These are phyloP conservation scores for Xylota segnis DNA, from an alignment of 2,888 invertebrate species.

Conservation along the genomic window DNA sequence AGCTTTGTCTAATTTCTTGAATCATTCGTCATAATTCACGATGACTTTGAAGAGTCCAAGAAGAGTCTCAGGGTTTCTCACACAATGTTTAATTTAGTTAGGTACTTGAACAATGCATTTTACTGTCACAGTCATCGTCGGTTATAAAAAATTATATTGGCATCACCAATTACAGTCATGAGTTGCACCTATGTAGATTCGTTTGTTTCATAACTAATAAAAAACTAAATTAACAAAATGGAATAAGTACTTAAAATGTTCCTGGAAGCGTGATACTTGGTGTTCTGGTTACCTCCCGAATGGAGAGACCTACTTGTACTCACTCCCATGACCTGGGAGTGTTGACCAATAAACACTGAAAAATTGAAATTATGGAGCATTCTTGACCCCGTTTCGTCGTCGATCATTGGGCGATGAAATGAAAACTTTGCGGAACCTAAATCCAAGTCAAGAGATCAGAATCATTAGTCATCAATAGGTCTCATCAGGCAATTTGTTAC, in stretches of 20 bases:
- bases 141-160: neutral
- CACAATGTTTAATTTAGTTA: too few species aligned
- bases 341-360: neutral
- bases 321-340: too few species aligned
- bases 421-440: neutral
- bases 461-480: slow-evolving; percentile 6
- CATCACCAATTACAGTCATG: neutral
- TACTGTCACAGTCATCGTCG: neutral
- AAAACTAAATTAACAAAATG: neutral
- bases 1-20: too few species aligned
- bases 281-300: neutral
- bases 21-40: too few species aligned
- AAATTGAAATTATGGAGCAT: neutral
- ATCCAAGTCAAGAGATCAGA: neutral
- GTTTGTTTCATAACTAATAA: slow-evolving; percentile 2
- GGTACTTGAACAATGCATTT: neutral
- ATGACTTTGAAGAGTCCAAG: too few species aligned
- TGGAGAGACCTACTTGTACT: neutral
- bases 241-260: neutral
- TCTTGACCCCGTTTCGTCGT: neutral
- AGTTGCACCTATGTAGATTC: neutral
- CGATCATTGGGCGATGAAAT: neutral
- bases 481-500: neutral
- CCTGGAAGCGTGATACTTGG: neutral
- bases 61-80: too few species aligned